These are phyloP conservation scores for Leptopilina clavipes DNA, from an alignment of 1,140 invertebrate genomes.

Conservation along the genomic window DNA sequence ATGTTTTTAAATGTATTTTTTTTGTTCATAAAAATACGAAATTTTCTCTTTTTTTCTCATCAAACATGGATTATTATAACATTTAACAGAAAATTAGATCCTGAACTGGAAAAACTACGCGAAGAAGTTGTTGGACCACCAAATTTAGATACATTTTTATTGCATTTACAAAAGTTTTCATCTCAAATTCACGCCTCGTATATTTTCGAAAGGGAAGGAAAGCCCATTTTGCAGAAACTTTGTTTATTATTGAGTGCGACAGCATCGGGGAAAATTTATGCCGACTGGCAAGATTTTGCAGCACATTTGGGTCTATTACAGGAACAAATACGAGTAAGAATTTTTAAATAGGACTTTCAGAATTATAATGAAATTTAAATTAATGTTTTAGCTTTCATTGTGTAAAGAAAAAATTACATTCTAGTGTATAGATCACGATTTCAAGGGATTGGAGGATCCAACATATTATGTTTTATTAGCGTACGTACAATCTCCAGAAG, in stretches of 20 bases:
- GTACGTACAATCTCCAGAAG: conserved; percentile 58
- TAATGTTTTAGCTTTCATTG: background rate
- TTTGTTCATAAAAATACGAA: conserved; percentile 1
- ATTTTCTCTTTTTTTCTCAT: conserved; percentile 17
- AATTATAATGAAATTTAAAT: background rate
- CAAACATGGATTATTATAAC: no score
- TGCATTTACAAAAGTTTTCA: conserved; percentile 51
- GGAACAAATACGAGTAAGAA: conserved; percentile 63
- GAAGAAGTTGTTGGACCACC: conserved; percentile 58
- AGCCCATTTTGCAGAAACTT: conserved; percentile 56
- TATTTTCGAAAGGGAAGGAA: conserved; percentile 61
- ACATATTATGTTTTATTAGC: conserved; percentile 65
- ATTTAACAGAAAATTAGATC: conserved; percentile 59
- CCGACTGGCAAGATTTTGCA: conserved; percentile 65
- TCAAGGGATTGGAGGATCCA: conserved; percentile 65
- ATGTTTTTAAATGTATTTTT: no score
- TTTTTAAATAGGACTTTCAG: conserved; percentile 14
- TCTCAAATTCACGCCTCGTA: conserved; percentile 59
- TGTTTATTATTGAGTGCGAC: conserved; percentile 63
- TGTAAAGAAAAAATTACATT: conserved; percentile 23
- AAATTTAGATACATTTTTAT: conserved; percentile 56
- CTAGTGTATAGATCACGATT: conserved; percentile 65
- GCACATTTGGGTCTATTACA: conserved; percentile 54
- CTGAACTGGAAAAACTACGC: conserved; percentile 59
- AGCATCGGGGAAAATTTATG: conserved; percentile 59